Conservation (phyloP, 2,797 vertebrate genomes). For the Anableps anableps region DNA sequence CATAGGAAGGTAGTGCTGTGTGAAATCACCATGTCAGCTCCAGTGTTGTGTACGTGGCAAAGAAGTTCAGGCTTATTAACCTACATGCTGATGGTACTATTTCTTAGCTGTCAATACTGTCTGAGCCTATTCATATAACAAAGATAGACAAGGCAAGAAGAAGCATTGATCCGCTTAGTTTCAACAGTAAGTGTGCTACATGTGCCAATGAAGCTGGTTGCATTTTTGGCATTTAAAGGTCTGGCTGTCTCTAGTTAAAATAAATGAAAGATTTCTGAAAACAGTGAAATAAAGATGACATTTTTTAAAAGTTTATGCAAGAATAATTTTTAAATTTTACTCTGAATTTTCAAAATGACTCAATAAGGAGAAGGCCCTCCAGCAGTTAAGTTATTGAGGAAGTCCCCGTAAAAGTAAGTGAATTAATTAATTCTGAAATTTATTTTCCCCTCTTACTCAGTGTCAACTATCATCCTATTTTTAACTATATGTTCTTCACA, state of each 20-base stretch:
- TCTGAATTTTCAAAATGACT: background rate
- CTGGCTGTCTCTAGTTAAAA: background rate
- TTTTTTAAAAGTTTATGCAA: background rate
- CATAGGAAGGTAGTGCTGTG: constrained; percentile 31
- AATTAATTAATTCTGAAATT: background rate
- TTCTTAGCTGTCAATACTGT: constrained; percentile 48
- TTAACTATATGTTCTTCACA: background rate
- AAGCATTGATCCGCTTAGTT: background rate
- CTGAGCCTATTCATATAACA: constrained; percentile 21
- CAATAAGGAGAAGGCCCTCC: background rate
- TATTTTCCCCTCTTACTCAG: background rate
- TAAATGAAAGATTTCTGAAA: background rate
- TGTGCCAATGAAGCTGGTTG: background rate
- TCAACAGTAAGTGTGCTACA: background rate
- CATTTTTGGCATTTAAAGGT: background rate
- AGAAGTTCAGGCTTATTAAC: constrained; percentile 26
- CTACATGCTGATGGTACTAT: constrained; percentile 36
- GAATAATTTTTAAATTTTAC: background rate
- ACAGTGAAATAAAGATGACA: background rate
- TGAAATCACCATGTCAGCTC: constrained; percentile 19
- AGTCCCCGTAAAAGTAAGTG: background rate
- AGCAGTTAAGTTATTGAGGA: background rate
- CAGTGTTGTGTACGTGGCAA: constrained; percentile 12
- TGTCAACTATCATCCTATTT: background rate
- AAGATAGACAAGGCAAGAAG: background rate